Evolutionary conservation across 2,113 vertebrate species (phyloP).

Genomic region (Chaenocephalus aceratus): DNA sequence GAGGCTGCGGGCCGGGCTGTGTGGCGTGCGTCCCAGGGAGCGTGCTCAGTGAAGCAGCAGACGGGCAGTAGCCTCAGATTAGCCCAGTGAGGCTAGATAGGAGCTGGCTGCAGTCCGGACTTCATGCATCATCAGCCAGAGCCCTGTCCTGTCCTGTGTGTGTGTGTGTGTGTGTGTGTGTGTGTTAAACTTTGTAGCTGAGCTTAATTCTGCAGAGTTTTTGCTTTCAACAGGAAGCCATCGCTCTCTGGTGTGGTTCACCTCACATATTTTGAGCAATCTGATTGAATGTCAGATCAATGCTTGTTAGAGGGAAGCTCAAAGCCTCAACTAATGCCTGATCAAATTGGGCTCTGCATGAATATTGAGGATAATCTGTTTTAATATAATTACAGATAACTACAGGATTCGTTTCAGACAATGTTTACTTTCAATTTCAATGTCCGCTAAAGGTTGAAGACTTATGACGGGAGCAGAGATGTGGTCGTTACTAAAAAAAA

Average conservation of each 20-base stretch:
- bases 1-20: constrained; percentile 16
- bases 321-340: background rate
- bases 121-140: constrained; percentile 71
- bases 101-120: constrained; percentile 76
- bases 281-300: background rate
- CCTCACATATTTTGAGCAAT: constrained; percentile 9
- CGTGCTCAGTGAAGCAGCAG: constrained; percentile 72
- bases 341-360: background rate
- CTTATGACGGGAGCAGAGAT: too few relatives aligned
- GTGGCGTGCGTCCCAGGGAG: constrained; percentile 43
- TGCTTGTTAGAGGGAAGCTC: background rate
- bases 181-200: background rate
- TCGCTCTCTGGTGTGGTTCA: constrained; percentile 1
- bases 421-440: background rate
- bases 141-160: constrained; percentile 22
- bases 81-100: constrained; percentile 67
- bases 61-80: constrained; percentile 76
- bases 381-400: background rate
- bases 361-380: background rate
- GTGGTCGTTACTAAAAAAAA: too few relatives aligned
- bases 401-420: background rate
- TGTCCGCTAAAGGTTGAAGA: too few relatives aligned
- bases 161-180: background rate
- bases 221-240: constrained; percentile 28
- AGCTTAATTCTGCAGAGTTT: background rate